Evolutionary conservation across 2,113 vertebrate species (phyloP), one percentile per base, ranked within the genome.

Genomic region (Strix uralensis): DNA sequence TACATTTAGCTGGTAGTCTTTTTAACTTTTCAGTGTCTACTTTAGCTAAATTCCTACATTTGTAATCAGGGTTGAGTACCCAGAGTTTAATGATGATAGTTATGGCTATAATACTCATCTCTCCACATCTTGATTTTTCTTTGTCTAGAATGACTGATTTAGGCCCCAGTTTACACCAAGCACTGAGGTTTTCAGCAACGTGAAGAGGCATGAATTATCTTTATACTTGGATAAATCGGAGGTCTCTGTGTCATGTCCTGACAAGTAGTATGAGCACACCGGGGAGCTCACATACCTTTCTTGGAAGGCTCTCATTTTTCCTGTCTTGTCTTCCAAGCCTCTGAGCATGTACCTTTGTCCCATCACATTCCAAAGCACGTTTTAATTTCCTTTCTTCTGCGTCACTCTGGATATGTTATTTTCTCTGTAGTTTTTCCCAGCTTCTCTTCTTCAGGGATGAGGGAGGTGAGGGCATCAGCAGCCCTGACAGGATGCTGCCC

Each of bases 191-290:
- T 81, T 36, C 65, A 67, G 20, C 32, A n/a, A 25, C 4, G 1
- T 59, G 77, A 67, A 92, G 44, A 74, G 57, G 23, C 44, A 34
- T 34, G 38, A 87, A 69, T 59, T 52, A 42, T 91, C 83, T 74
- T 72, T 61, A 54, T 67, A 55, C 15, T 23, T 81, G n/a, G 49
- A 29, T 40, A 82, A 82, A 52, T 65, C 1, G 4, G 73, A 85
- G 19, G 20, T 94, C 82, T 80, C 75, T 20, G 32, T 67, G 22
- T 70, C 1, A 0, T 74, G 78, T 81, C 74, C 58, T 62, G 54
- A 51, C 72, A 89, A 57, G 65, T 32, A 54, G 20, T 19, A 23
- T 5, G 2, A 79, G 75, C 0, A 0, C 40, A 38, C 19, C 0
- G 1, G 51, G 47, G 38, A 77, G 44, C 44, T 94, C 61, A 16